Base-by-base conservation (phyloP, 2,797 vertebrate genomes). In the Mionectes olivaceus region DNA sequence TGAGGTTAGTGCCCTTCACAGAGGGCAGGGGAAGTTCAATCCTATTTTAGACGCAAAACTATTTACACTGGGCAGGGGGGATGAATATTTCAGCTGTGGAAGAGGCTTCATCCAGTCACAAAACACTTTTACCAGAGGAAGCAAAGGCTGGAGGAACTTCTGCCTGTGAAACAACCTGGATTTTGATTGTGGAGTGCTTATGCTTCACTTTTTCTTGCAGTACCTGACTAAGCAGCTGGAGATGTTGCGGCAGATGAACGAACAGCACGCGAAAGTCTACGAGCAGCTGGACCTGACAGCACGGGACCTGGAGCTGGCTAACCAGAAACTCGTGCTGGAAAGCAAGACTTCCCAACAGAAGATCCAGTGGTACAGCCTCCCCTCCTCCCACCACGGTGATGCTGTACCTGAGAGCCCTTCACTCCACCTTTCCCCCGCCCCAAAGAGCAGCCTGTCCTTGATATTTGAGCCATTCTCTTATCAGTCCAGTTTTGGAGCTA, bases 171-270 rank as follows among this genome's bases (percentile, higher is more conserved):
- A 70, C 50, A 44, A 35, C 1, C 9, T 35, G 64, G 35, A 5
- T 30, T 78, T 76, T 24, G 60, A 64, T 43, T 1, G 8, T 24
- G 47, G 32, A 74, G 33, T 8, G 18, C 46, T 81, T 73, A 56
- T 25, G 17, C 15, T 79, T 71, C 4, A 1, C 65, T 63, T 63
- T 63, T 80, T 64, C 43, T 41, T 82, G 59, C 94, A 99, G 99
- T 99, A 99, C 95, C 97, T 99, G 96, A 99, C 99, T 96, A 99
- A 99, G 96, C 99, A 99, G 96, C 96, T 99, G 94, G 99, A 99
- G 89, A 99, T 98, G 89, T 73, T 99, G 90, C 96, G 99, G 69
- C 99, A 99, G 35, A 98, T 99, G 98, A 99, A 99, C 2, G 99
- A 99, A 90, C 99, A 99, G 97, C 99, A 99, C 0, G 99, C 99